Base-by-base conservation (phyloP, 2,888 invertebrate genomes). In the Omphaloscelis lunosa region DNA sequence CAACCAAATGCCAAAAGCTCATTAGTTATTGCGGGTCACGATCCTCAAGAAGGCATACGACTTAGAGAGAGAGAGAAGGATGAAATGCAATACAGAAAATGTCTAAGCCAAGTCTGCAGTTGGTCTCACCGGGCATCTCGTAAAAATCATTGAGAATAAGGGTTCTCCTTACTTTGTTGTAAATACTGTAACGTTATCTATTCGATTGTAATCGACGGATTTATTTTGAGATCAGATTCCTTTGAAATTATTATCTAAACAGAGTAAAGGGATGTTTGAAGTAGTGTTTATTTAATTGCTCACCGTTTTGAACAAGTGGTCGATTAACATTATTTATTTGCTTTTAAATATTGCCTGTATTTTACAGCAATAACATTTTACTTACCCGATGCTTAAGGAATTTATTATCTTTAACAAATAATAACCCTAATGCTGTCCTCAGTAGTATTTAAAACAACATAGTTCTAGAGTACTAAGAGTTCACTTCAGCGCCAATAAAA, bases 121-220 rank as follows among this genome's bases (percentile, higher is more conserved):
- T 80, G 70, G 77, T 77, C 71, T 84, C 59, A 27, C 12, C 39
- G 17, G 56, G 20, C 56, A 79, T 59, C 78, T 84, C 80, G 65
- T 86, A 88, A 79, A 86, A 78, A 83, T 45, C 73, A 59, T 65
- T 20, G 69, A 53, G 59, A 84, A 58, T 75, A 75, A 79, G 65
- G 29, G 70, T 68, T 66, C 66, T 74, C 58, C 58, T 78, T 75
- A 79, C 68, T 84, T 75, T 65, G 80, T 80, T 69, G 75, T 69
- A 56, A 78, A 80, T 85, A 67, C 66, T 79, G 82, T 80, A 82
- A 84, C 73, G 69, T 78, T 75, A 88, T 88, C 82, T 88, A 82
- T 82, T 68, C 65, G 87, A 86, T 88, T 75, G 82, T 75, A 68
- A 88, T 84, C 88, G 45, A 41, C 45, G 69, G 76, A 88, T 81